A percentile compares a stretch with the other conserved stretches of the same genome.
phyloP scores from a whole-genome alignment of 1,140 invertebrate genomes.

The Leucophenga varia region DNA sequence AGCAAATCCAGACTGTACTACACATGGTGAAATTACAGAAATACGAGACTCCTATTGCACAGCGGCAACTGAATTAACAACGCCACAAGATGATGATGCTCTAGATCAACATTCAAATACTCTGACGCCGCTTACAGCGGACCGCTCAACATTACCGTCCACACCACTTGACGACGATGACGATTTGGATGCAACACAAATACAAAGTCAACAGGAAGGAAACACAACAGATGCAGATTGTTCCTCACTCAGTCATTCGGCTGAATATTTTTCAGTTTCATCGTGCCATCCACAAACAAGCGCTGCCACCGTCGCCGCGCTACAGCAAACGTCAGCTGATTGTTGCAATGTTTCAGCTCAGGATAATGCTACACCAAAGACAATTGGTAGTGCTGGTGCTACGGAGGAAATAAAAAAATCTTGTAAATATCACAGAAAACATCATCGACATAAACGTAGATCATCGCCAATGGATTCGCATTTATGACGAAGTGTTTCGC shows the following conservation, averaged over 20 bases:
- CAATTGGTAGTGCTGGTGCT: neutral
- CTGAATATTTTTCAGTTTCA: conserved; percentile 47
- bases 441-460: conserved; percentile 36
- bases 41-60: conserved; percentile 40
- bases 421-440: conserved; percentile 37
- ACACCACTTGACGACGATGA: conserved; percentile 14
- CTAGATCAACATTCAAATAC: conserved; percentile 40
- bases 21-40: conserved; percentile 27
- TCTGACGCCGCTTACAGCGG: conserved; percentile 36
- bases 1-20: conserved; percentile 19
- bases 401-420: no score
- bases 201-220: no score
- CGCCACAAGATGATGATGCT: conserved; percentile 28
- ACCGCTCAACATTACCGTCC: conserved; percentile 11
- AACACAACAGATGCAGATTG: conserved; percentile 36
- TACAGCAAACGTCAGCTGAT: no score
- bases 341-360: no score
- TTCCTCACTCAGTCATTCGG: conserved; percentile 48
- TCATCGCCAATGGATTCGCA: conserved; percentile 33
- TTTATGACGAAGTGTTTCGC: conserved; percentile 57
- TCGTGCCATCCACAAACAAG: conserved; percentile 20
- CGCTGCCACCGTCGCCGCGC: conserved; percentile 7
- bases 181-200: no score
- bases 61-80: conserved; percentile 41
- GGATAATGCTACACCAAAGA: neutral